These are phyloP conservation scores for Chymomyza fuscimana DNA, from an alignment of 2,888 invertebrate species.

Conservation along the genomic window DNA sequence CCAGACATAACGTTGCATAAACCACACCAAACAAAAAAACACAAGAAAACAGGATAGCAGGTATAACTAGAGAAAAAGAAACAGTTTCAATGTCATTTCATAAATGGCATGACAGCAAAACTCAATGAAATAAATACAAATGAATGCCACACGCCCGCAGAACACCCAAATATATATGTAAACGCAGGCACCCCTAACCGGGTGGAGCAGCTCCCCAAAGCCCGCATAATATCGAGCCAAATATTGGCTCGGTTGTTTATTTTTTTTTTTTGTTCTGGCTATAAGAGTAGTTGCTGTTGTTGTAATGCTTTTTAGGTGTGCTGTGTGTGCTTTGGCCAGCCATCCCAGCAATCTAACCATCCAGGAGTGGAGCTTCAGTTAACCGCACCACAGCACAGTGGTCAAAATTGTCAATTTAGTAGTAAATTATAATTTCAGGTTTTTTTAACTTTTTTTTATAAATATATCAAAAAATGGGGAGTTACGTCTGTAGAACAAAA, in stretches of 20 bases:
- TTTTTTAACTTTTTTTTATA: too few species aligned
- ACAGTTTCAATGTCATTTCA: constrained; percentile 72
- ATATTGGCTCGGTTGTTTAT: constrained; percentile 58
- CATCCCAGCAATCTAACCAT: not conserved
- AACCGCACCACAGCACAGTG: constrained; percentile 24
- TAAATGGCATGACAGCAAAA: constrained; percentile 57
- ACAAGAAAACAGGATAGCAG: not conserved
- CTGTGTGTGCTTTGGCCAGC: constrained; percentile 56
- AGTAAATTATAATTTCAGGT: too few species aligned
- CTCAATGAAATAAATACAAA: constrained; percentile 73
- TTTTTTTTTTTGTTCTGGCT: not conserved
- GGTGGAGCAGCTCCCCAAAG: not conserved
- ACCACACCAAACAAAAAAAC: not conserved
- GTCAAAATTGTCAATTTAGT: too few species aligned
- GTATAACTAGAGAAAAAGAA: constrained; percentile 27
- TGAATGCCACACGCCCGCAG: constrained; percentile 27
- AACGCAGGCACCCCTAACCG: not conserved
- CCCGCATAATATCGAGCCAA: constrained; percentile 58
- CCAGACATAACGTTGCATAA: not conserved
- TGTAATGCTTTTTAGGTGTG: constrained; percentile 73
- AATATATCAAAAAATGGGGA: too few species aligned
- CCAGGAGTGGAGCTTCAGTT: not conserved
- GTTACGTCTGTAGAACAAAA: too few species aligned
- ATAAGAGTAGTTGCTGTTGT: constrained; percentile 38
- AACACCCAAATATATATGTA: not conserved